Evolutionary conservation across 2,113 vertebrate species (phyloP).

Genomic region (Chrysemys picta): DNA sequence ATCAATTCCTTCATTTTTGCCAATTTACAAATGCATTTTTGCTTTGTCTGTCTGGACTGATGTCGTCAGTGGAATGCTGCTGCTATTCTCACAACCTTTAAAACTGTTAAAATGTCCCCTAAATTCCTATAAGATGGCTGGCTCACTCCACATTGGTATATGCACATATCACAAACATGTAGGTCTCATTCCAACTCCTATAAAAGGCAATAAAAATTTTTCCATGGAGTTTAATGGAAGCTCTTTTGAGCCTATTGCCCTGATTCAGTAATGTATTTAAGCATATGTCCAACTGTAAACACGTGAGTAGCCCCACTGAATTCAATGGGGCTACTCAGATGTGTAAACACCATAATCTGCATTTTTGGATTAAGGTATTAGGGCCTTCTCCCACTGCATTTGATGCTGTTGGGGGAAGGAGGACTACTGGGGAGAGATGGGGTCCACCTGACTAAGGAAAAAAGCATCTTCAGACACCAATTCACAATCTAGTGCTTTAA

Average conservation of each 20-base stretch:
- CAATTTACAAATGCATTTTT: neutral
- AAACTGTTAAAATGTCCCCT: neutral
- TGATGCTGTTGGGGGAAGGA: neutral
- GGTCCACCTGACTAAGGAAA: neutral
- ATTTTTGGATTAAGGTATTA: neutral
- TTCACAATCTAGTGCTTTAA: neutral
- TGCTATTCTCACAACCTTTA: neutral
- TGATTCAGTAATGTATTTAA: neutral
- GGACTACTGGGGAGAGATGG: neutral
- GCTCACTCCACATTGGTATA: neutral
- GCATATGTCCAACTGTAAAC: slow-evolving; percentile 14
- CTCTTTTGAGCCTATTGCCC: slow-evolving; percentile 13
- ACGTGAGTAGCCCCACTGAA: slow-evolving; percentile 38
- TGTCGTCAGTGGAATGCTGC: accelerated
- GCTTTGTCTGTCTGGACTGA: neutral
- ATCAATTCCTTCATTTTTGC: accelerated
- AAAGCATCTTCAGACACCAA: neutral
- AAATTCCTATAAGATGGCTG: neutral
- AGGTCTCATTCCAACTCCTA: neutral
- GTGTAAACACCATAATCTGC: slow-evolving; percentile 1
- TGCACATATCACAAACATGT: neutral
- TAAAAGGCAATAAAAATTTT: slow-evolving; percentile 31
- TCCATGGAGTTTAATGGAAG: slow-evolving; percentile 30
- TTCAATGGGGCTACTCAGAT: neutral
- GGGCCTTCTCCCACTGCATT: neutral